Base-by-base conservation (phyloP, 2,797 vertebrate species). In the Dryobates pubescens region DNA sequence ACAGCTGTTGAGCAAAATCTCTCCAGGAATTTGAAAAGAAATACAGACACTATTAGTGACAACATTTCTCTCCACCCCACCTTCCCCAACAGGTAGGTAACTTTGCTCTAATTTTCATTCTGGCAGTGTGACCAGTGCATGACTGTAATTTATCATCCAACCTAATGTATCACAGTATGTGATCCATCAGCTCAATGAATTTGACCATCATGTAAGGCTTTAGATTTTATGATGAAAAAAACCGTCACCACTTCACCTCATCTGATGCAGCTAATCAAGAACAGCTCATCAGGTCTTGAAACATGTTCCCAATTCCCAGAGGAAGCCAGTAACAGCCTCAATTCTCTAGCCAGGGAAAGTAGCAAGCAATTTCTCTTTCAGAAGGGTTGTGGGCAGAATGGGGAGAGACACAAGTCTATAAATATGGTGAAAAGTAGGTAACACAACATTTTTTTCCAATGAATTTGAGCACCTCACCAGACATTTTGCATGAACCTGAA, bases 81-180 rank as follows among this genome's bases (percentile, higher is more conserved):
- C 11, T 49, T 49, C 22, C 47, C 11, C 47, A 49, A 49, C 47
- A 49, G 47, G 26, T 36, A 17, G 43, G 27, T 49, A 88, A 70
- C 38, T 88, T 53, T 84, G 71, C 83, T 65, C 85, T 86, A 70
- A 78, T 91, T 90, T 53, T 68, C 53, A 32, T 83, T 83, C 64
- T 79, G 43, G 34, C 64, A 71, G 49, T 10, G 17, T 61, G 74
- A 63, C 20, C 53, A 75, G 53, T 36, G 77, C 64, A 63, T 76
- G 57, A 54, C 61, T 88, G 70, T 30, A 53, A 9, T 23, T 30
- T n/a, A 53, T 64, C 49, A 84, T 26, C 17, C 75, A 79, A 18
- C 38, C 67, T 49, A 64, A 86, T 0, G 34, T 36, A 36, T 36
- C 34, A 36, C 34, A 36, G 34, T 36, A 36, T 36, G 0, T 45